Base-by-base conservation (phyloP, 2,888 invertebrate species). In the Drosophila borealis region DNA sequence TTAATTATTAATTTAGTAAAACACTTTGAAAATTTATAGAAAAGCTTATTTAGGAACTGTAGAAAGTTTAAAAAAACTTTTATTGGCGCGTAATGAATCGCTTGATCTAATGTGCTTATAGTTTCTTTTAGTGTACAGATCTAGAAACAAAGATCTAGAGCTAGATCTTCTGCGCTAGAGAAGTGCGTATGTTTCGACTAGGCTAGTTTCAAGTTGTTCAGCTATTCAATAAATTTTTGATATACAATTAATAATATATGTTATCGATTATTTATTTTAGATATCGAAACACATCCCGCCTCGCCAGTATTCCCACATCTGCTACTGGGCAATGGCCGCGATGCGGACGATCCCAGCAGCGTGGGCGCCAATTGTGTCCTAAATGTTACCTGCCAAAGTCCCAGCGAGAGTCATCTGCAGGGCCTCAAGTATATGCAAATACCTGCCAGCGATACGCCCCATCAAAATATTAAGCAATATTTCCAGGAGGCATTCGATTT, bases 391-490 rank as follows among this genome's bases (percentile, higher is more conserved):
- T 95, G 96, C 89, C 95, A 96, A 91, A 93, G 95, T 89, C 95
- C 96, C 64, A 91, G 82, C 79, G 95, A 95, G 71, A 87, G 81
- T 74, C 95, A 95, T 69, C 94, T 95, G 91, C 95, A 95, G 91
- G 95, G 95, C 92, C 94, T 95, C 91, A 92, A 92, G 82, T 96
- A 96, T 92, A 95, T 95, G 92, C 95, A 96, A 91, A 95, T 97
- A 91, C 96, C 96, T 64, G 97, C 97, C 80, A 94, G 95, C 70
- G 97, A 97, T 93, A 96, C 96, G 75, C 95, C 96, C 53, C 96
- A 96, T 90, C 97, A 97, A 92, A 97, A 97, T 93, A 95, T 97
- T 70, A 96, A 96, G 89, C 97, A 97, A 93, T 97, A 96, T 94
- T 97, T 97, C 93, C 96, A 96, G 91, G 96, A 97, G 92, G 96